Evolutionary conservation across 2,113 vertebrate genomes (phyloP), one percentile per base, ranked within the genome.

Genomic region (Vulpes vulpes): DNA sequence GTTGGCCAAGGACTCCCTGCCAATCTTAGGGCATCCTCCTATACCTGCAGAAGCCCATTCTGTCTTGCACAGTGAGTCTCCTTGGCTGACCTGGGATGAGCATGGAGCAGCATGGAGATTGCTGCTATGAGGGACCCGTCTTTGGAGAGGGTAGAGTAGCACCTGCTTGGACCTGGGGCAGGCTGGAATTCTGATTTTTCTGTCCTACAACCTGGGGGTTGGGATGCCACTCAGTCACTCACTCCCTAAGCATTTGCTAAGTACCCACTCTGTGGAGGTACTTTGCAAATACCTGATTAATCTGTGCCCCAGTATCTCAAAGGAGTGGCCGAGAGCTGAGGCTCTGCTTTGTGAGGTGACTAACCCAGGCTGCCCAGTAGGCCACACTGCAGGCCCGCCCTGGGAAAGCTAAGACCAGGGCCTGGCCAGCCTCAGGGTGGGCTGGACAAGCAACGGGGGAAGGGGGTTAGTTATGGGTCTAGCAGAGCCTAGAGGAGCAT

Each of bases 141-240:
- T 55, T 15, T 12, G 43, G 27, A 49, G 43, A 81, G n/a, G 55
- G 22, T 38, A 38, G 38, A 32, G 27, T 0, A 2, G 1, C 0
- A 0, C 9, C 55, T n/a, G 11, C 19, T 1, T 3, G 43, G 60
- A 53, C 55, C 10, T 43, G 0, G 1, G 27, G 32, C 16, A 5
- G 65, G 20, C 49, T 49, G 5, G 57, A 53, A 57, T 64, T 27
- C 57, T 88, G 90, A 38, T 43, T n/a, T n/a, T 32, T 62, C 30
- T 12, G 22, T 35, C 35, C 73, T 32, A 38, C 10, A 11, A 32
- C 5, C 59, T 12, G 51, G 62, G 59, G 14, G 25, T 25, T 10
- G 14, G 73, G 62, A 32, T 19, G 38, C 55, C 62, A 4, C 23
- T 17, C 53, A 32, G 38, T 62, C 55, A 43, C 89, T 71, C 38